Percentiles rank a stretch among this genome's conserved stretches.
Conservation (phyloP, 2,797 vertebrate genomes). For the Oreonectes daqikongensis region DNA sequence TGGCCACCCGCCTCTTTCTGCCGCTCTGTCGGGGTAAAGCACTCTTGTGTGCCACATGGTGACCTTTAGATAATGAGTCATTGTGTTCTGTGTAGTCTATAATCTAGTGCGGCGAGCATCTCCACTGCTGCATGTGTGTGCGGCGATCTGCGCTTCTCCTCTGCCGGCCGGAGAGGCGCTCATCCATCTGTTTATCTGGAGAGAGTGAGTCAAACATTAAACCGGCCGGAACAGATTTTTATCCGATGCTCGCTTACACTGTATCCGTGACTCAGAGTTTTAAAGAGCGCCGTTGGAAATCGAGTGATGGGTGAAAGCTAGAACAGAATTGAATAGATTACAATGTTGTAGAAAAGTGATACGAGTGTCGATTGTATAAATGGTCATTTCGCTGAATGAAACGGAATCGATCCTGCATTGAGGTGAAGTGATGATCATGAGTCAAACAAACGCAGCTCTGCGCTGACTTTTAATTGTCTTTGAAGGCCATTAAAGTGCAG, state of each 20-base stretch:
- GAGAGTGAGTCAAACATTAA: slow-evolving; percentile 44
- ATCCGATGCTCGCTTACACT: slow-evolving; percentile 11
- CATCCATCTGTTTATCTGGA: slow-evolving; percentile 43
- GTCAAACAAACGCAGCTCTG: neutral
- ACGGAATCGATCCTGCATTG: neutral
- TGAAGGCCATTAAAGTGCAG: neutral
- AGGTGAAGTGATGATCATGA: neutral
- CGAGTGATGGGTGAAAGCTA: neutral
- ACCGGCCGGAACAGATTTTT: slow-evolving; percentile 17
- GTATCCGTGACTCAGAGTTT: neutral
- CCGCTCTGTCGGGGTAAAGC: slow-evolving; percentile 35
- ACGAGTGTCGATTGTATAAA: neutral
- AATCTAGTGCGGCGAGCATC: slow-evolving; percentile 48
- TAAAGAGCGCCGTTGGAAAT: slow-evolving; percentile 5
- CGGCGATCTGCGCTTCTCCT: slow-evolving; percentile 13
- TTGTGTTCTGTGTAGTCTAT: slow-evolving; percentile 52
- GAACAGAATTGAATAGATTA: neutral
- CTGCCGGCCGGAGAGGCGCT: slow-evolving; percentile 16
- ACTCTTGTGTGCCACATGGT: slow-evolving; percentile 34
- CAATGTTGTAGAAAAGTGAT: neutral
- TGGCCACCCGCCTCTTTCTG: slow-evolving; percentile 41
- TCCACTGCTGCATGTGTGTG: neutral
- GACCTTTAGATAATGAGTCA: slow-evolving; percentile 60
- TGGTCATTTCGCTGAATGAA: neutral
- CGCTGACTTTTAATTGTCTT: slow-evolving; percentile 13